These are phyloP conservation scores for Polylopha cassiicola DNA, from an alignment of 2,888 invertebrate genomes.

Conservation along the genomic window DNA sequence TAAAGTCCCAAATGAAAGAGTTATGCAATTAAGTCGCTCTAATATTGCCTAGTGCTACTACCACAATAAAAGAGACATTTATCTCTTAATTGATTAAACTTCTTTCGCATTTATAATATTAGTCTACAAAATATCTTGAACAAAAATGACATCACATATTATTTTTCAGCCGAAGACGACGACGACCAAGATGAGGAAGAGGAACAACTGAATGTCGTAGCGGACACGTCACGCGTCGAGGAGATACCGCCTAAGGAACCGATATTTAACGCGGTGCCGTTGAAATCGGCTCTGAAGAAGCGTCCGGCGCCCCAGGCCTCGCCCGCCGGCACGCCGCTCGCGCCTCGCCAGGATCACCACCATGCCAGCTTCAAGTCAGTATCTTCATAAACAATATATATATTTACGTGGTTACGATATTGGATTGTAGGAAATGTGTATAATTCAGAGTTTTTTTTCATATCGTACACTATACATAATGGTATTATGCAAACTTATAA, in stretches of 20 bases:
- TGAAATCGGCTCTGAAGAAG: slow-evolving; percentile 95
- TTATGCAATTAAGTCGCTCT: too few relatives aligned
- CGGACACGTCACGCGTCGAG: slow-evolving; percentile 90
- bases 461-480: too few relatives aligned
- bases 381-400: slow-evolving; percentile 20
- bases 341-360: slow-evolving; percentile 82
- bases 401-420: too few relatives aligned
- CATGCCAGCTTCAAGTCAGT: slow-evolving; percentile 88
- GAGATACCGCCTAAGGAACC: slow-evolving; percentile 96
- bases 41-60: too few relatives aligned
- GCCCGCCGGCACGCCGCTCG: slow-evolving; percentile 75
- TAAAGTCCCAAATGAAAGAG: too few relatives aligned
- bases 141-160: not conserved
- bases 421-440: too few relatives aligned
- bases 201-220: slow-evolving; percentile 77
- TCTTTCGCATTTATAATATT: too few relatives aligned
- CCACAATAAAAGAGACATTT: too few relatives aligned
- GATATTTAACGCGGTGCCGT: slow-evolving; percentile 91
- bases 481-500: too few relatives aligned
- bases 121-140: not conserved
- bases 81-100: too few relatives aligned
- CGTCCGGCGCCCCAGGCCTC: slow-evolving; percentile 85
- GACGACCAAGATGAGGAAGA: slow-evolving; percentile 83
- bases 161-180: slow-evolving; percentile 60
- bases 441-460: too few relatives aligned